Conservation (phyloP, 2,797 vertebrate species). For the Pyrocephalus nanus region DNA sequence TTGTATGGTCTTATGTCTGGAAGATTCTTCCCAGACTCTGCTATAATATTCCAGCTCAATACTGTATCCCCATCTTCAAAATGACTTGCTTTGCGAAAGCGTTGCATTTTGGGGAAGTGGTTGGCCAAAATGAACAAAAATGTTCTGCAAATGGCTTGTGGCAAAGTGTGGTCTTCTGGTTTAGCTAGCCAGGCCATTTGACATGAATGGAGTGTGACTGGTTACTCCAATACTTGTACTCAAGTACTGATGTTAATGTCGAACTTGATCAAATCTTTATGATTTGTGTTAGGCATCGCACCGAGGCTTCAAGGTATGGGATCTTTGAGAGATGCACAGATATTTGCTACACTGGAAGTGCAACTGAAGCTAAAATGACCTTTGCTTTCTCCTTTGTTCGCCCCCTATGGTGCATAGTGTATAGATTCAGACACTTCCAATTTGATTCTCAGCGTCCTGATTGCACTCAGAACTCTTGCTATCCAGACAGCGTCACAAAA, state of each 20-base stretch:
- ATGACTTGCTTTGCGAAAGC: background rate
- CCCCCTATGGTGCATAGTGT: background rate
- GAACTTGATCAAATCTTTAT: background rate
- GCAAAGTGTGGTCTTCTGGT: background rate
- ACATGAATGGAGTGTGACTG: background rate
- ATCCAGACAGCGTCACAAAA: background rate
- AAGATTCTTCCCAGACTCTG: background rate
- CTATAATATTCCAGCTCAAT: background rate
- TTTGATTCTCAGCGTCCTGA: background rate
- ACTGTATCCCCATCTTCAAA: background rate
- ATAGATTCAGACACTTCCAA: background rate
- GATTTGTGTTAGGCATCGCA: background rate
- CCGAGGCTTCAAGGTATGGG: background rate
- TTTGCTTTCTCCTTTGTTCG: constrained; percentile 12
- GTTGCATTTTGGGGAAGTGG: background rate
- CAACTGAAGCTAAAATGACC: background rate
- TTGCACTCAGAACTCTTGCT: background rate
- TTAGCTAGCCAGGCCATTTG: background rate
- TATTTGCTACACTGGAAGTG: background rate
- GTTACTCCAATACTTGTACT: background rate
- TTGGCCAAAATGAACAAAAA: background rate
- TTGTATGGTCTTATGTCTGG: background rate
- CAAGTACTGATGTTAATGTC: background rate
- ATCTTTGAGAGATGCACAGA: background rate
- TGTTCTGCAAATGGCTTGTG: background rate